These are phyloP conservation scores for Chironomus riparius DNA, from an alignment of 2,888 invertebrate species.

Conservation along the genomic window DNA sequence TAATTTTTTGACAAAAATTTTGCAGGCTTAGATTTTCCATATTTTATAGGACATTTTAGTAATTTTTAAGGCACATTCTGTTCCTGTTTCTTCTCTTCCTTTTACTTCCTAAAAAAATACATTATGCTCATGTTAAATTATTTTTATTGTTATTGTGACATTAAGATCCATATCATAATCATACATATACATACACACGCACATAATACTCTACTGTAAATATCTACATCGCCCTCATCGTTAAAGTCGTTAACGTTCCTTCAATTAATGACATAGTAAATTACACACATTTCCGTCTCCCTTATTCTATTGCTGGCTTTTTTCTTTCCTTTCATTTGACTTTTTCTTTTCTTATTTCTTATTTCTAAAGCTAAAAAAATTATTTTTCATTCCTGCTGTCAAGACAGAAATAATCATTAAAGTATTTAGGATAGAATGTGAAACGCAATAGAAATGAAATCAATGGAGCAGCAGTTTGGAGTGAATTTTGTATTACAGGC, in stretches of 20 bases:
- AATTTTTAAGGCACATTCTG: too few species aligned
- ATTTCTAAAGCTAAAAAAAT: not conserved
- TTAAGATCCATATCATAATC: not conserved
- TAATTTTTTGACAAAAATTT: too few species aligned
- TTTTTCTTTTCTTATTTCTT: not conserved
- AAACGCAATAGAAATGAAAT: not conserved
- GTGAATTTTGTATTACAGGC: too few species aligned
- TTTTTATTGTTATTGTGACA: not conserved
- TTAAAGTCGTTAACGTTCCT: slow-evolving; percentile 3
- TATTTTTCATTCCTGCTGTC: not conserved
- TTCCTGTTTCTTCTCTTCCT: too few species aligned
- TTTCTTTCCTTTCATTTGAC: not conserved
- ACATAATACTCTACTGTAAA: not conserved
- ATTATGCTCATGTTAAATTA: not conserved
- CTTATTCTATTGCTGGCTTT: too few species aligned
- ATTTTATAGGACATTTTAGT: too few species aligned
- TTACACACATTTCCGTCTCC: slow-evolving; percentile 9
- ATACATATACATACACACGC: not conserved
- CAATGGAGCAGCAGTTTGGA: too few species aligned
- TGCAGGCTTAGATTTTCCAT: too few species aligned
- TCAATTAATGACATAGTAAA: slow-evolving; percentile 8
- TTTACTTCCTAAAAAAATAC: not conserved
- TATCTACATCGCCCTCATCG: not conserved
- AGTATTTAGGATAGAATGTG: not conserved
- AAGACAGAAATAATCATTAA: not conserved